phyloP scores from a whole-genome alignment of 2,888 invertebrate genomes.

The Eristalis tenax region DNA sequence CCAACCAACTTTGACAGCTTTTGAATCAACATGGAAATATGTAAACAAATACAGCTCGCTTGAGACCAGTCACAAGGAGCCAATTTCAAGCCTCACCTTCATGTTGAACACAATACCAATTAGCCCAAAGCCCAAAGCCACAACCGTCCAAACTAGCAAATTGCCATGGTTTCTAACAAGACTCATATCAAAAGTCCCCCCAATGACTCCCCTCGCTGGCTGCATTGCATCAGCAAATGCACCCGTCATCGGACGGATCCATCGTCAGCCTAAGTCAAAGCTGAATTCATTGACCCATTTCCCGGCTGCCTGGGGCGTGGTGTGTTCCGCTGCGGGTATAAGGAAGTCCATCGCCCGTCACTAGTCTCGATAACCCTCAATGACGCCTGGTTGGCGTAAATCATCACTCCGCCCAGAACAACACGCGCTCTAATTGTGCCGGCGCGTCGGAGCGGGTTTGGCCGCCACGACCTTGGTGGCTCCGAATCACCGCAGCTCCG shows the following conservation, averaged over 20 bases:
- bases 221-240: not conserved
- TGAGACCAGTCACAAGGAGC: no score
- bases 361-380: not conserved
- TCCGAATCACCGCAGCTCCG: not conserved
- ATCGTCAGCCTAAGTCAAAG: not conserved
- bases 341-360: slow-evolving; percentile 1
- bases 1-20: no score
- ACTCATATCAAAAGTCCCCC: not conserved
- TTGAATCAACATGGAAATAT: no score
- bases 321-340: not conserved
- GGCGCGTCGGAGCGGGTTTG: slow-evolving; percentile 11
- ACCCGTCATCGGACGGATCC: not conserved
- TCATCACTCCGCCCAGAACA: not conserved
- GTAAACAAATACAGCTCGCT: no score
- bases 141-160: no score
- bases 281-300: slow-evolving; percentile 21
- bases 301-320: not conserved
- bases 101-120: no score
- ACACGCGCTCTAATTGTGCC: not conserved
- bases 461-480: not conserved
- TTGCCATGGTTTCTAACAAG: no score
- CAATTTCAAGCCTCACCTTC: no score
- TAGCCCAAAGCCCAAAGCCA: no score
- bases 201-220: not conserved
- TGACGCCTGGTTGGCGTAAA: not conserved